Base-by-base conservation (phyloP, 1,140 invertebrate genomes). In the Planococcus citri region DNA sequence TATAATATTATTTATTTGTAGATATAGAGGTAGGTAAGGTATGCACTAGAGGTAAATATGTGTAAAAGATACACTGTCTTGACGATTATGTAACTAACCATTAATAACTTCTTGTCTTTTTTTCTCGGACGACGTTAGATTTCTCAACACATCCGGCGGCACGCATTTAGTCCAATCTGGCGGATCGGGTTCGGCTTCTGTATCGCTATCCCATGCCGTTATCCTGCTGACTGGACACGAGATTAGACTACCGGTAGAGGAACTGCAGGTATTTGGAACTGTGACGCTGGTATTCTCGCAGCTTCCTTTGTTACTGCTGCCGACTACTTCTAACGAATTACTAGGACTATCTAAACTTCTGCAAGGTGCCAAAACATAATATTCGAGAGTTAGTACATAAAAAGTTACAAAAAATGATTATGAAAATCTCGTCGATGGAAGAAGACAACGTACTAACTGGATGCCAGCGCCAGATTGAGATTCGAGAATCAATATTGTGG, bases 71-170 rank as follows among this genome's bases (percentile, higher is more conserved):
- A n/a, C n/a, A n/a, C n/a, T n/a, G n/a, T n/a, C n/a, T n/a, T n/a
- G n/a, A n/a, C n/a, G n/a, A n/a, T n/a, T n/a, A 33, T 17, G 41
- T 51, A 37, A 51, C 79, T 78, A 74, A 96, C 94, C 94, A 79
- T 98, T 97, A 71, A 98, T 94, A 76, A 97, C 91, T 82, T 98
- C 95, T 80, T 98, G 96, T 73, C 94, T 83, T 78, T 97, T 97
- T 78, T 91, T 89, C 79, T 93, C 87, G 74, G 86, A 84, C 38
- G 88, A 84, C 72, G 87, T 84, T 64, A 94, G 81, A 68, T 83
- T 80, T 20, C 83, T 79, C 8, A 94, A 79, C 41, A 88, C 82
- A 61, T 95, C 92, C 69, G 88, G 87, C 9, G 90, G 83, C 25
- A 97, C 85, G 69, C 86, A 85, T 73, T 89, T 88, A 71, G 91